Percentiles rank a stretch among this genome's conserved stretches.
Evolutionary conservation across 2,113 vertebrate genomes (phyloP).

Genomic region (Ophthalmolycus amberensis): DNA sequence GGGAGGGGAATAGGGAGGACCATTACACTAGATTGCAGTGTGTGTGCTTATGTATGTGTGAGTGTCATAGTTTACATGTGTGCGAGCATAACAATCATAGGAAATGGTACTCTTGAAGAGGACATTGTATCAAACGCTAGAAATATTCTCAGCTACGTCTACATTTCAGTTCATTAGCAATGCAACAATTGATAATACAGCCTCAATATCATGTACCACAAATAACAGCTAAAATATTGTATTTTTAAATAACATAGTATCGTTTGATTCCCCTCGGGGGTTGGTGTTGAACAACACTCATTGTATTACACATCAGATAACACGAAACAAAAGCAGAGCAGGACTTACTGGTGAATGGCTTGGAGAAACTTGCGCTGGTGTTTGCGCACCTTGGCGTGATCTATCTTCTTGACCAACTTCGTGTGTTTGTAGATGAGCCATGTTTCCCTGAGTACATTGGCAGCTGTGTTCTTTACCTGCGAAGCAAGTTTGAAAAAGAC

Average conservation of each 20-base stretch:
- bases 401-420: slow-evolving; percentile 96
- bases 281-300: slow-evolving; percentile 6
- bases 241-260: neutral
- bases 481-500: neutral
- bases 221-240: neutral
- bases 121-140: slow-evolving; percentile 26
- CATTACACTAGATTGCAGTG: slow-evolving; percentile 64
- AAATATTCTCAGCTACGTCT: slow-evolving; percentile 23
- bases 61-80: slow-evolving; percentile 18
- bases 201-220: slow-evolving; percentile 7
- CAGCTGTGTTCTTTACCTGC: slow-evolving; percentile 97
- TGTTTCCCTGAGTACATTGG: slow-evolving; percentile 99
- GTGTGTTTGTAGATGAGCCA: slow-evolving; percentile 99
- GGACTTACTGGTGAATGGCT: slow-evolving; percentile 99
- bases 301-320: slow-evolving; percentile 9
- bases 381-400: slow-evolving; percentile 96
- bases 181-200: slow-evolving; percentile 11
- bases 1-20: slow-evolving; percentile 55
- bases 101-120: slow-evolving; percentile 21
- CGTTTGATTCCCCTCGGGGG: slow-evolving; percentile 10
- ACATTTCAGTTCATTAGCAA: slow-evolving; percentile 27
- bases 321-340: neutral
- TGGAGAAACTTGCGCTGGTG: slow-evolving; percentile 99
- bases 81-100: slow-evolving; percentile 49
- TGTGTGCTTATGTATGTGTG: slow-evolving; percentile 37